A percentile compares a stretch with the other conserved stretches of the same genome.
phyloP scores from a whole-genome alignment of 2,113 vertebrate species.

The Seriola quinqueradiata region DNA sequence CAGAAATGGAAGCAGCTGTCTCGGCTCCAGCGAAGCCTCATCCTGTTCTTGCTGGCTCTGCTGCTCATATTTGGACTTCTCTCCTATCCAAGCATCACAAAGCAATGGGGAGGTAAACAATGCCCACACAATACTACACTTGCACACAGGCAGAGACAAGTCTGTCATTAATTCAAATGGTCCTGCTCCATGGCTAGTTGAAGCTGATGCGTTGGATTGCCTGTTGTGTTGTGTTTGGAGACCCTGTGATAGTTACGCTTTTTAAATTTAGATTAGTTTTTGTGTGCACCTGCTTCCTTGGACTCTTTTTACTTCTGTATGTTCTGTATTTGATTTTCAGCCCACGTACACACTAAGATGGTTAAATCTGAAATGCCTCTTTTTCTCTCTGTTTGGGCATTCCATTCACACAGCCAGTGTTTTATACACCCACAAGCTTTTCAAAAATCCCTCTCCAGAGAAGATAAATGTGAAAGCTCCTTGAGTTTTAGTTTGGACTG shows the following conservation, averaged over 20 bases:
- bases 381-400: not conserved
- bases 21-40: constrained; percentile 90
- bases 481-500: not conserved
- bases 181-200: constrained; percentile 2
- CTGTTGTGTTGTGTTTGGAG: constrained; percentile 1
- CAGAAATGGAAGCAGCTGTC: constrained; percentile 99
- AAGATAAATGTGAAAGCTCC: not conserved
- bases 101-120: constrained; percentile 88
- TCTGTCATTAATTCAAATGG: constrained; percentile 3
- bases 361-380: not conserved
- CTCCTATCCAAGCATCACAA: constrained; percentile 84
- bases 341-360: not conserved
- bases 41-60: constrained; percentile 89
- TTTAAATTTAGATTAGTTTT: not conserved
- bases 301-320: not conserved
- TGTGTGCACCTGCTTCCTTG: not conserved
- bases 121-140: not conserved
- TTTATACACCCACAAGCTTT: not conserved
- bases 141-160: not conserved
- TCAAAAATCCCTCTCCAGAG: not conserved
- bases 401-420: not conserved
- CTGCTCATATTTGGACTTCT: constrained; percentile 87
- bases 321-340: not conserved
- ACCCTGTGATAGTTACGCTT: not conserved
- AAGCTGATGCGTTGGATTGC: constrained; percentile 9